These are phyloP conservation scores for Strix uralensis DNA, from an alignment of 2,113 vertebrate species.

Conservation along the genomic window DNA sequence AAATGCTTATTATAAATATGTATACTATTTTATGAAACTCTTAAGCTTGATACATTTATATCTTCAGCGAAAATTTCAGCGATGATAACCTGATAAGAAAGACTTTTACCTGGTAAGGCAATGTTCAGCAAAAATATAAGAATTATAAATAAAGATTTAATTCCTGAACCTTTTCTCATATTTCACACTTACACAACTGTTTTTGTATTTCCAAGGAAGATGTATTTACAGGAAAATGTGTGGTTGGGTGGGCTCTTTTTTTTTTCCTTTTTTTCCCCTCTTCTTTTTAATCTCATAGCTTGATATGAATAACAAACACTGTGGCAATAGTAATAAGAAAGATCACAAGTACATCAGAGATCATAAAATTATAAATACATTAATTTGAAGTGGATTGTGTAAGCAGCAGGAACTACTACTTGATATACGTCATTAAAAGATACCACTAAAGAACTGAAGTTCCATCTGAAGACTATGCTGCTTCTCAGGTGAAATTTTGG, in stretches of 20 bases:
- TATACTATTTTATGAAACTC: background rate
- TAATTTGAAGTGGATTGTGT: background rate
- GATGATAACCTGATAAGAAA: background rate
- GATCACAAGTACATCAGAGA: background rate
- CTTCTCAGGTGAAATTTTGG: background rate
- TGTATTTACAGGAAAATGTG: background rate
- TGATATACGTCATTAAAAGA: background rate
- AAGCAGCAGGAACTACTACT: background rate
- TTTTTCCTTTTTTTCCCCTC: accelerated
- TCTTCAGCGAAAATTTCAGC: background rate
- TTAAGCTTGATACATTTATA: background rate
- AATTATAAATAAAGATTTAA: background rate
- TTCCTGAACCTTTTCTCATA: background rate
- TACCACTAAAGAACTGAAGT: background rate
- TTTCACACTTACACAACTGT: background rate
- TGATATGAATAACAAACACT: background rate
- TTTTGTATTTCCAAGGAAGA: background rate
- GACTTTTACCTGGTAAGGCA: background rate
- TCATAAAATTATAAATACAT: background rate
- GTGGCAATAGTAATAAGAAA: background rate
- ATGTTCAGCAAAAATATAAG: background rate
- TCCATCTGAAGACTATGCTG: background rate
- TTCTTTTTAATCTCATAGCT: background rate
- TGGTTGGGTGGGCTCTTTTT: accelerated
- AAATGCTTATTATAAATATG: accelerated